Conservation (phyloP, 2,797 vertebrate genomes). For the Staurois parvus region DNA sequence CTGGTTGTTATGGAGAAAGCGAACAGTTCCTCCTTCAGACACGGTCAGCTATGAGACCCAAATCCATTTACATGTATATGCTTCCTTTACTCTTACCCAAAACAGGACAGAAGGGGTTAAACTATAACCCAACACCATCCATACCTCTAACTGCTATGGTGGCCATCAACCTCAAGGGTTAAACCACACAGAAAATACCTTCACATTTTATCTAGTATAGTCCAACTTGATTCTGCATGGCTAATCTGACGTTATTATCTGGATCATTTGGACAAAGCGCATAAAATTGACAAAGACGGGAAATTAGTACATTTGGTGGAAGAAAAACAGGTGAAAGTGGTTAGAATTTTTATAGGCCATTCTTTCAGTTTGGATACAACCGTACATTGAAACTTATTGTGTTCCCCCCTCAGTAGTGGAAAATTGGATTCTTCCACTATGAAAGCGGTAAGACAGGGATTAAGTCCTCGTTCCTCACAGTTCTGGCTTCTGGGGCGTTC, state of each 20-base stretch:
- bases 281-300: background rate
- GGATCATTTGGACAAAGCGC: background rate
- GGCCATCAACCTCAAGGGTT: background rate
- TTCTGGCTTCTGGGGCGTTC: slow-evolving; percentile 30
- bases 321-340: slow-evolving; percentile 40
- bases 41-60: no score
- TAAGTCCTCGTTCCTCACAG: slow-evolving; percentile 31
- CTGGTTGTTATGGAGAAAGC: no score
- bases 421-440: slow-evolving; percentile 49
- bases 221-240: background rate
- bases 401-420: slow-evolving; percentile 35
- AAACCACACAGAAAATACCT: background rate
- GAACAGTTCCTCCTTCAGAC: no score
- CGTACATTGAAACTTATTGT: slow-evolving; percentile 30
- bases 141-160: background rate
- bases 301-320: slow-evolving; percentile 25
- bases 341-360: slow-evolving; percentile 18
- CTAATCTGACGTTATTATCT: slow-evolving; percentile 1
- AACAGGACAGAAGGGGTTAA: background rate
- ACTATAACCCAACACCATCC: background rate
- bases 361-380: slow-evolving; percentile 13
- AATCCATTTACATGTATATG: no score
- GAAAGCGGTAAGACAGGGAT: slow-evolving; percentile 44
- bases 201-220: background rate
- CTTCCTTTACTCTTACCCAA: no score